A percentile compares a stretch with the other conserved stretches of the same genome.
Conservation (phyloP, 2,888 invertebrate species). For the Drosophila multiciliata region DNA sequence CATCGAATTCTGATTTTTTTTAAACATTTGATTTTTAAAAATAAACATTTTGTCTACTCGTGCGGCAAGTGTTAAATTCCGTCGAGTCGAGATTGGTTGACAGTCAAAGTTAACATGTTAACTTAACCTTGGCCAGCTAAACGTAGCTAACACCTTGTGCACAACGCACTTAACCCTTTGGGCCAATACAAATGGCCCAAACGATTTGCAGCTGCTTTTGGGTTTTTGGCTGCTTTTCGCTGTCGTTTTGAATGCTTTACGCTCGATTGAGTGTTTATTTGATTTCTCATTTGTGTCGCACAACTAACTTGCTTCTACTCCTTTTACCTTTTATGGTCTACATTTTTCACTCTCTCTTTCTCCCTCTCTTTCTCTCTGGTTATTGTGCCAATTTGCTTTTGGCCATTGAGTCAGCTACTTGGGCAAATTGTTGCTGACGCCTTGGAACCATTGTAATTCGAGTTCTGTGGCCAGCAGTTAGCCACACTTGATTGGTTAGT, state of each 20-base stretch:
- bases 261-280: constrained; percentile 81
- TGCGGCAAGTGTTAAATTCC: neutral
- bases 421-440: constrained; percentile 44
- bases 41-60: neutral
- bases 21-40: neutral
- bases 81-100: constrained; percentile 3
- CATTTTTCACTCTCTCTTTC: neutral
- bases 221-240: constrained; percentile 21
- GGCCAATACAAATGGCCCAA: constrained; percentile 33
- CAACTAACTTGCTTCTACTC: constrained; percentile 51
- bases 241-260: constrained; percentile 73
- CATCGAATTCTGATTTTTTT: neutral
- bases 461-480: constrained; percentile 79
- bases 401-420: constrained; percentile 60
- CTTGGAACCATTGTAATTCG: constrained; percentile 67
- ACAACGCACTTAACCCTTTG: constrained; percentile 49
- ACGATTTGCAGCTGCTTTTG: constrained; percentile 45
- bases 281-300: constrained; percentile 81
- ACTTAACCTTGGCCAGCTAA: constrained; percentile 39
- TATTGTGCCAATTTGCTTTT: constrained; percentile 40
- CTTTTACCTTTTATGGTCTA: neutral
- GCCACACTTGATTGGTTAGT: constrained; percentile 78
- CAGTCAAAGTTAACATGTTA: constrained; percentile 26
- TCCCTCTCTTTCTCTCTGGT: neutral
- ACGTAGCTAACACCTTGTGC: constrained; percentile 1